Conservation (phyloP, 2,888 invertebrate genomes). For the Criorhina ranunculi region DNA sequence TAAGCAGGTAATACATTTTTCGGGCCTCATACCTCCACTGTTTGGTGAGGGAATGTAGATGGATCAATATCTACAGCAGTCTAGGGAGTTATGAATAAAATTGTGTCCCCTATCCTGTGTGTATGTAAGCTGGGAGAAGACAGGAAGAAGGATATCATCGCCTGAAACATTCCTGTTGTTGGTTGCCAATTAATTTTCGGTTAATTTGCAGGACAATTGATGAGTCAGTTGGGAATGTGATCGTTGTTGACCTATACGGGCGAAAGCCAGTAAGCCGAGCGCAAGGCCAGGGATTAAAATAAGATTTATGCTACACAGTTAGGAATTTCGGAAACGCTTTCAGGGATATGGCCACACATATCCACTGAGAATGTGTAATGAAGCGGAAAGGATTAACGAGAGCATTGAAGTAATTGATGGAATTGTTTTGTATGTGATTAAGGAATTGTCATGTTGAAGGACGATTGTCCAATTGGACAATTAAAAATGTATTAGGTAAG, state of each 20-base stretch:
- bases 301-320: slow-evolving; percentile 66
- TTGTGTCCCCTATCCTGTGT: slow-evolving; percentile 53
- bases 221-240: slow-evolving; percentile 72
- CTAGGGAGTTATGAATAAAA: slow-evolving; percentile 72
- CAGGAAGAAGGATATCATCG: slow-evolving; percentile 55
- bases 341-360: slow-evolving; percentile 5
- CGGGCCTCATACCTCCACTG: slow-evolving; percentile 30
- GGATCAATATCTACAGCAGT: slow-evolving; percentile 68
- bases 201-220: slow-evolving; percentile 74
- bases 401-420: slow-evolving; percentile 71
- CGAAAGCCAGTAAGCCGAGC: slow-evolving; percentile 62
- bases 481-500: slow-evolving; percentile 6
- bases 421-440: slow-evolving; percentile 50
- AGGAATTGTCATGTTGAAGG: slow-evolving; percentile 52
- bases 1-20: slow-evolving; percentile 67
- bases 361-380: slow-evolving; percentile 67
- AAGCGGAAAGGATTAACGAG: slow-evolving; percentile 75
- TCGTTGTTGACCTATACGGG: slow-evolving; percentile 67
- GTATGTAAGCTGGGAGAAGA: slow-evolving; percentile 46
- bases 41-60: slow-evolving; percentile 41
- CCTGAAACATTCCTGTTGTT: slow-evolving; percentile 43
- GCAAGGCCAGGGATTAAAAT: slow-evolving; percentile 70
- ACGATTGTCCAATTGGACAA: not conserved
- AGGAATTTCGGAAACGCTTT: slow-evolving; percentile 59
- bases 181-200: slow-evolving; percentile 70